Evolutionary conservation across 2,888 invertebrate genomes (phyloP).

Genomic region (Drosophila multiciliata): DNA sequence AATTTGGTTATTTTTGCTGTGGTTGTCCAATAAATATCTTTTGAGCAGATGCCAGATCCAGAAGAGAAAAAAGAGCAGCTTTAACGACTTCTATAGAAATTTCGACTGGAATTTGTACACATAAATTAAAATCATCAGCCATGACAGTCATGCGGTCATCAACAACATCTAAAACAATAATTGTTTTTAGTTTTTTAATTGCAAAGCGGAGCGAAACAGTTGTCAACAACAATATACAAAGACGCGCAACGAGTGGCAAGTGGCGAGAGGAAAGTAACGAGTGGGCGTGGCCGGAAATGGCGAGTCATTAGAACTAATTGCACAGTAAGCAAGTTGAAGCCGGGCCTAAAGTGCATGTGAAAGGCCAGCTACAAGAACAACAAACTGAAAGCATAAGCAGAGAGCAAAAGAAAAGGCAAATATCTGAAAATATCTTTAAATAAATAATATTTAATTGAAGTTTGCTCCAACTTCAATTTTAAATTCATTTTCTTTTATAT

Average conservation of each 20-base stretch:
- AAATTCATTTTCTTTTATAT: neutral
- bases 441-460: neutral
- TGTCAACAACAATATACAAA: conserved; percentile 29
- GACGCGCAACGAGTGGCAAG: neutral
- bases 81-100: conserved; percentile 69
- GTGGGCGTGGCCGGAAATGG: conserved; percentile 70
- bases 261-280: conserved; percentile 17
- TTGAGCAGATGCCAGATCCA: conserved; percentile 1
- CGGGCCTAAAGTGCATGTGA: conserved; percentile 49
- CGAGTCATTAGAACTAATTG: conserved; percentile 78
- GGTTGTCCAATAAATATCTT: conserved; percentile 37
- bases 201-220: conserved; percentile 30
- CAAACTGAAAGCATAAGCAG: neutral
- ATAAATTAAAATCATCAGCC: conserved; percentile 63
- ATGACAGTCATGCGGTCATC: conserved; percentile 48
- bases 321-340: conserved; percentile 26
- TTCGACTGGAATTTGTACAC: conserved; percentile 47
- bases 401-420: neutral
- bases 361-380: conserved; percentile 52
- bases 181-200: conserved; percentile 32
- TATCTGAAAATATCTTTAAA: neutral
- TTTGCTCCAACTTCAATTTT: neutral
- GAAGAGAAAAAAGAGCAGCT: conserved; percentile 11
- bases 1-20: conserved; percentile 39
- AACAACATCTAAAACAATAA: conserved; percentile 4